A percentile compares a stretch with the other conserved stretches of the same genome.
Evolutionary conservation across 2,888 invertebrate species (phyloP).

Genomic region (Clusia tigrina): DNA sequence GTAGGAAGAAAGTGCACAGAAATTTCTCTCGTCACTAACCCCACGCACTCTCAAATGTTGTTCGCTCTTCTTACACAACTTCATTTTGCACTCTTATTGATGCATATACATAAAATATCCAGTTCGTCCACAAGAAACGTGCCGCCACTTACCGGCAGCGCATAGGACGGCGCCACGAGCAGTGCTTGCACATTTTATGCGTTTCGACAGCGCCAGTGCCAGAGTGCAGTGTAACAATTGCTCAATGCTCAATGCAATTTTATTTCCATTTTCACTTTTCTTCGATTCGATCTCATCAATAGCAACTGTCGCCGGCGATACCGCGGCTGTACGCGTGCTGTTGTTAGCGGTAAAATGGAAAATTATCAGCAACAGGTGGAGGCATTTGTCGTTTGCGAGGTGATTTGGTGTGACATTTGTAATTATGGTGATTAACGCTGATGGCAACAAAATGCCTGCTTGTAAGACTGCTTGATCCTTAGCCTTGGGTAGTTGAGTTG

Average conservation of each 20-base stretch:
- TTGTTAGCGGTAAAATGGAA: slow-evolving; percentile 1
- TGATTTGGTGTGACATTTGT: slow-evolving; percentile 19
- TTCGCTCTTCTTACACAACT: no score
- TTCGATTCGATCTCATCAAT: neutral
- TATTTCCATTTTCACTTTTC: slow-evolving; percentile 30
- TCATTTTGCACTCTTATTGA: no score
- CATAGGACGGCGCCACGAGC: neutral
- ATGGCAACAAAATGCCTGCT: no score
- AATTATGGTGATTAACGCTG: slow-evolving; percentile 11
- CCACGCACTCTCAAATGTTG: no score
- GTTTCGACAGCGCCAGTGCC: neutral
- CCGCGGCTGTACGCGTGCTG: neutral
- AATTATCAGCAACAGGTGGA: slow-evolving; percentile 21
- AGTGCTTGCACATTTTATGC: neutral
- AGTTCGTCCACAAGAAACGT: no score
- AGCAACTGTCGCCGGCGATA: neutral
- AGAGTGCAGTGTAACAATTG: neutral
- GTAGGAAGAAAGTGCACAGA: no score
- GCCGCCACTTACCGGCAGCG: neutral
- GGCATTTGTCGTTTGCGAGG: slow-evolving; percentile 10
- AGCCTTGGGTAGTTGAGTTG: no score
- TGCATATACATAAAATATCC: no score
- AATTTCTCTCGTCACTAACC: no score
- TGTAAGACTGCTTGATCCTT: no score
- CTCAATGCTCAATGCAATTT: neutral